Percentiles rank a stretch among this genome's conserved stretches.
These are phyloP conservation scores for Eristalis tenax DNA, from an alignment of 2,888 invertebrate genomes.

Conservation along the genomic window DNA sequence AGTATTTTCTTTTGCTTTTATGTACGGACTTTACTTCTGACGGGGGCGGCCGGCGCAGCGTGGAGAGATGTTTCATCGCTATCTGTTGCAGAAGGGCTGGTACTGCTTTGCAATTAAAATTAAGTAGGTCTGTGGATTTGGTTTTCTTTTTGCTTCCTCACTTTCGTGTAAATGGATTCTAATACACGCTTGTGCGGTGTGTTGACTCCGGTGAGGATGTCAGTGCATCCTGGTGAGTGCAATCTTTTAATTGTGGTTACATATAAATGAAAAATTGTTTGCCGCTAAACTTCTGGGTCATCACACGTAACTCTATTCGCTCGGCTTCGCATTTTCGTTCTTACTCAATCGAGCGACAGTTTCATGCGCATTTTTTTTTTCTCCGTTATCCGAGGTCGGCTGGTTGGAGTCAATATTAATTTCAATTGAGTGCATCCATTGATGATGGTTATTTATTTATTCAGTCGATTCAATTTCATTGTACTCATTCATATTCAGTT, in stretches of 20 bases:
- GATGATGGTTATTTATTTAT: background rate
- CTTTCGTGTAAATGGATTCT: constrained; percentile 9
- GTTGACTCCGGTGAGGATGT: background rate
- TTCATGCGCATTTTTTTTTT: background rate
- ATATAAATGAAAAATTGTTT: background rate
- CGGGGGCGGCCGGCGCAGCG: constrained; percentile 6
- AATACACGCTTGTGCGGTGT: background rate
- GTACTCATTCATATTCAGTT: background rate
- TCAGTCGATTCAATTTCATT: background rate
- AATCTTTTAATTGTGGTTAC: constrained; percentile 9
- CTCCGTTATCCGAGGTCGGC: background rate
- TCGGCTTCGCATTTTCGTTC: no score
- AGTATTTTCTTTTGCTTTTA: constrained; percentile 20
- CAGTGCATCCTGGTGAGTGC: background rate
- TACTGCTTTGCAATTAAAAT: constrained; percentile 21
- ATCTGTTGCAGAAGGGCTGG: constrained; percentile 43
- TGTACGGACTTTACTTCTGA: background rate
- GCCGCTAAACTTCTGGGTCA: background rate
- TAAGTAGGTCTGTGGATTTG: constrained; percentile 2
- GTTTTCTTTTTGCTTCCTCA: background rate
- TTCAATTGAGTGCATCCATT: background rate
- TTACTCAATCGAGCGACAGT: background rate
- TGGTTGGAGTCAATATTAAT: background rate
- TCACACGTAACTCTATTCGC: background rate
- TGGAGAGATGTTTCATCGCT: constrained; percentile 26